Evolutionary conservation across 2,113 vertebrate genomes (phyloP).

Genomic region (Cinclus mexicanus): DNA sequence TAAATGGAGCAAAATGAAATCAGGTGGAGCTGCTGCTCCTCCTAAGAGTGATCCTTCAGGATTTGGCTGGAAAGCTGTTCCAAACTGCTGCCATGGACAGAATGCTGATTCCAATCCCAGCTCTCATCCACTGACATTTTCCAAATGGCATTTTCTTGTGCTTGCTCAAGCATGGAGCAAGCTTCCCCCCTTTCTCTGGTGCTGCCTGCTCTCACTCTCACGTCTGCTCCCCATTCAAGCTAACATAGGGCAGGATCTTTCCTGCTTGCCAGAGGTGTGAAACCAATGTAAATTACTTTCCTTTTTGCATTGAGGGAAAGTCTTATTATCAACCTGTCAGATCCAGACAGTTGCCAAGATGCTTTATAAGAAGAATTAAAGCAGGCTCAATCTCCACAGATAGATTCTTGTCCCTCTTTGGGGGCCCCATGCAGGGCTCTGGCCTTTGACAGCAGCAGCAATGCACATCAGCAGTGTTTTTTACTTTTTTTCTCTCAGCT

Average conservation of each 20-base stretch:
- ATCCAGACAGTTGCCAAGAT: conserved; percentile 49
- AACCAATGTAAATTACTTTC: conserved; percentile 66
- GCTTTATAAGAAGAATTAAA: conserved; percentile 53
- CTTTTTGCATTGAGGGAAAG: conserved; percentile 34
- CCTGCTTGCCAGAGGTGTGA: conserved; percentile 58
- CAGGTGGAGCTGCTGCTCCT: background rate
- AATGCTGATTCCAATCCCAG: conserved; percentile 28
- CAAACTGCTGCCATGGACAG: background rate
- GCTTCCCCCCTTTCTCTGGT: background rate
- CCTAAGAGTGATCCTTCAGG: conserved; percentile 6
- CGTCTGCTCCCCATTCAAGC: background rate
- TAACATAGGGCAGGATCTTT: background rate
- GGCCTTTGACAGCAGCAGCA: conserved; percentile 16
- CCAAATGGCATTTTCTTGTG: conserved; percentile 1
- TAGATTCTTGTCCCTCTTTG: background rate
- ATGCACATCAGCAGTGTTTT: background rate
- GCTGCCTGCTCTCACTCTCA: background rate
- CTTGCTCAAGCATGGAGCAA: background rate
- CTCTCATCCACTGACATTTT: background rate
- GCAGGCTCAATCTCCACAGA: background rate
- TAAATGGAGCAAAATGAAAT: background rate
- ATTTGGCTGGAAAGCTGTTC: conserved; percentile 26
- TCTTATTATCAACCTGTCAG: conserved; percentile 65
- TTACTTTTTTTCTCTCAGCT: background rate
- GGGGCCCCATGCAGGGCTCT: background rate